Conservation (phyloP, 2,888 invertebrate species). For the Tiliacea aurago region DNA sequence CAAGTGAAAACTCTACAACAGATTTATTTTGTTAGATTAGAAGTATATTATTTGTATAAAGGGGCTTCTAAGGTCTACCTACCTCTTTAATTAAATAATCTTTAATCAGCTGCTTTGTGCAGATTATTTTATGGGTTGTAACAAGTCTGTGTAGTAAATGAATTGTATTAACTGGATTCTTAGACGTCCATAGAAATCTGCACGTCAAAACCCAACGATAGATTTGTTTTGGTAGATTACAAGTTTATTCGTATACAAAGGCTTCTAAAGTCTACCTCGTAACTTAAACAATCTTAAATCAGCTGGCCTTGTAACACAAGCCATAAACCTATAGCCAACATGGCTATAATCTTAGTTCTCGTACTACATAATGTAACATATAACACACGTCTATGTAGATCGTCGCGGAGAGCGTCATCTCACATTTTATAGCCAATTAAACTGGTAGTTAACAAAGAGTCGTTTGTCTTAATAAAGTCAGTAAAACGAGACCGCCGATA, state of each 20-base stretch:
- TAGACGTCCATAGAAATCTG: neutral
- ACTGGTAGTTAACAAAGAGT: slow-evolving; percentile 76
- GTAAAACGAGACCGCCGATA: slow-evolving; percentile 73
- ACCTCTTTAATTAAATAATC: too few relatives aligned
- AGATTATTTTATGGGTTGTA: too few relatives aligned
- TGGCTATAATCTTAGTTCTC: slow-evolving; percentile 31
- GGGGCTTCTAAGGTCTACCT: too few relatives aligned
- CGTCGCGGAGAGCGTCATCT: slow-evolving; percentile 69
- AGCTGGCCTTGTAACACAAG: slow-evolving; percentile 28
- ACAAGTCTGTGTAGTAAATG: neutral
- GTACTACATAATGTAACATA: slow-evolving; percentile 37
- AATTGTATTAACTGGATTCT: neutral
- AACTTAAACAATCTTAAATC: slow-evolving; percentile 35
- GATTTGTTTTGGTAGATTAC: neutral
- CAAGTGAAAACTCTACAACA: too few relatives aligned
- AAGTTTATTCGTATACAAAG: too few relatives aligned
- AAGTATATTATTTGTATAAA: too few relatives aligned
- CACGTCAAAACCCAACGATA: neutral
- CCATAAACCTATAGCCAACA: slow-evolving; percentile 35
- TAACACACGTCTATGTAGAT: slow-evolving; percentile 58
- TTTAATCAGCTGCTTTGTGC: too few relatives aligned
- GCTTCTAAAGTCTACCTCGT: neutral
- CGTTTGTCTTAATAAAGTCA: slow-evolving; percentile 82
- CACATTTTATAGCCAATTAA: slow-evolving; percentile 83
- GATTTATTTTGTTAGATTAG: too few relatives aligned